These are phyloP conservation scores for Diploptera punctata DNA, from an alignment of 2,888 invertebrate genomes.

Conservation along the genomic window DNA sequence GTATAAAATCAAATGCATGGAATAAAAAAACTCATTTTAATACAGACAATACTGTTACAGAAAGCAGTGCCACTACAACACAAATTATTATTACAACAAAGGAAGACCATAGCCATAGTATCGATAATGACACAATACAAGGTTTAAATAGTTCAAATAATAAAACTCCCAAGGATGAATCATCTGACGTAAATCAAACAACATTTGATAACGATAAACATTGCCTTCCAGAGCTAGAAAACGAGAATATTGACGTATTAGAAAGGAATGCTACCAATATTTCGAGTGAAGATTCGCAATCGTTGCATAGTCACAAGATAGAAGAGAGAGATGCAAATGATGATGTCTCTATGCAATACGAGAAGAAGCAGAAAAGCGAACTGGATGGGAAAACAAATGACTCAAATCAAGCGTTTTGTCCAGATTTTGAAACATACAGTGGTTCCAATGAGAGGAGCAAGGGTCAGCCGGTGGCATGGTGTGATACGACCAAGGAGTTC, in stretches of 20 bases:
- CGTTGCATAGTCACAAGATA: background rate
- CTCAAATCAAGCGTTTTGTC: constrained; percentile 43
- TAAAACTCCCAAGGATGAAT: too few relatives aligned
- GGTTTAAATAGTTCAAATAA: too few relatives aligned
- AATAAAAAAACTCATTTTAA: too few relatives aligned
- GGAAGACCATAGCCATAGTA: too few relatives aligned
- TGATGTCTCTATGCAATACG: too few relatives aligned
- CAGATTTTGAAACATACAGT: constrained; percentile 43
- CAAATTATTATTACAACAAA: too few relatives aligned
- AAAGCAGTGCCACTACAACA: too few relatives aligned
- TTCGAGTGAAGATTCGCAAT: too few relatives aligned
- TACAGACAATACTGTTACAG: too few relatives aligned
- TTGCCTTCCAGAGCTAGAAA: background rate
- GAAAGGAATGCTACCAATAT: background rate
- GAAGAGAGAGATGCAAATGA: background rate
- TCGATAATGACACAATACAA: too few relatives aligned
- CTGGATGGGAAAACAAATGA: background rate
- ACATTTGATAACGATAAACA: background rate
- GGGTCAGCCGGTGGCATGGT: constrained; percentile 46
- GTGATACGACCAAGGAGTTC: constrained; percentile 44
- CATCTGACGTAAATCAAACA: too few relatives aligned
- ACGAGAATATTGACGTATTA: background rate
- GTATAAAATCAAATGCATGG: background rate
- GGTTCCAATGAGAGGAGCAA: background rate
- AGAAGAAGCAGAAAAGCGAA: background rate